Evolutionary conservation across 2,113 vertebrate genomes (phyloP).

Genomic region (Oreamnos americanus): DNA sequence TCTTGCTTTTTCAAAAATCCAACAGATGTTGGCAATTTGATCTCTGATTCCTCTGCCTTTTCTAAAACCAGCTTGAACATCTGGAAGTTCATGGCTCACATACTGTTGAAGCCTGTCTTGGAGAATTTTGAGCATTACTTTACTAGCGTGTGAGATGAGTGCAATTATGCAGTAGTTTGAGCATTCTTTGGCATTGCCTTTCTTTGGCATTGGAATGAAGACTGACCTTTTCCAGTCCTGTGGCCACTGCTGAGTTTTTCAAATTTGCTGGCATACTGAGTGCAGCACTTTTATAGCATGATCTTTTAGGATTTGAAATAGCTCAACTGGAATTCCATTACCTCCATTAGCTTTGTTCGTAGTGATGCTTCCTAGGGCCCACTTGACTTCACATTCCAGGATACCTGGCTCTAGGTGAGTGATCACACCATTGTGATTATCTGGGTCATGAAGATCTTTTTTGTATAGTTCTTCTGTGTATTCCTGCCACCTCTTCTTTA

Average conservation of each 20-base stretch:
- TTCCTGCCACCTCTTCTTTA: neutral
- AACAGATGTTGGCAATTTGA: neutral
- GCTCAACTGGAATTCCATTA: neutral
- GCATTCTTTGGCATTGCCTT: neutral
- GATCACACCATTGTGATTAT: neutral
- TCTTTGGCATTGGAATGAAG: neutral
- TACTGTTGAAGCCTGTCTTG: neutral
- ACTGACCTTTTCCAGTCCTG: neutral
- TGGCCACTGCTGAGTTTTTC: neutral
- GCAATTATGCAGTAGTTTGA: neutral
- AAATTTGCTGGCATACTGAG: neutral
- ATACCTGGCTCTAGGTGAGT: neutral
- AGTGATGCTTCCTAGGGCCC: neutral
- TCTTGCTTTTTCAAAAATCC: neutral
- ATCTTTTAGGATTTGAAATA: neutral
- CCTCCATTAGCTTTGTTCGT: neutral
- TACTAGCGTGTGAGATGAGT: neutral
- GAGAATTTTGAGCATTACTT: neutral
- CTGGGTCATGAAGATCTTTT: neutral
- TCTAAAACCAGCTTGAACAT: neutral
- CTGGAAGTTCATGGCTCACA: neutral
- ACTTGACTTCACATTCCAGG: neutral
- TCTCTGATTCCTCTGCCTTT: neutral
- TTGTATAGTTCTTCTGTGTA: neutral
- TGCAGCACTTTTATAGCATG: neutral